phyloP scores from a whole-genome alignment of 2,797 vertebrate genomes.

The Clarias laeviceps region DNA sequence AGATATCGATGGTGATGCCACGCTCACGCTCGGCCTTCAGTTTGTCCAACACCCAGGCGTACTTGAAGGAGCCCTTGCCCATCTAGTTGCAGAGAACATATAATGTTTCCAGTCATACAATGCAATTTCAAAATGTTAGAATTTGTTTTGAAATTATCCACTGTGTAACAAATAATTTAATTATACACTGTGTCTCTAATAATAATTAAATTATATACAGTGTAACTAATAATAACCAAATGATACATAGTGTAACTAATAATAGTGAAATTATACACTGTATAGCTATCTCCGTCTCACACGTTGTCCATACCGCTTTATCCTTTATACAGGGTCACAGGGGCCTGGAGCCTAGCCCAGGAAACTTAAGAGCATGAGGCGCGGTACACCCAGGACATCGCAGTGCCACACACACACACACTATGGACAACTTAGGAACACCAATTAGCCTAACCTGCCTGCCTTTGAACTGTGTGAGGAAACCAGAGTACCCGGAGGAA shows the following conservation, averaged over 20 bases:
- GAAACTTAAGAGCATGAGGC: too few relatives aligned
- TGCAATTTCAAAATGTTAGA: neutral
- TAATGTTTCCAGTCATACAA: neutral
- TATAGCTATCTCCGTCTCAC: neutral
- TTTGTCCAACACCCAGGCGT: slow-evolving; percentile 78
- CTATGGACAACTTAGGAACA: too few relatives aligned
- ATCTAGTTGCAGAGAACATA: slow-evolving; percentile 64
- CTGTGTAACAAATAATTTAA: neutral
- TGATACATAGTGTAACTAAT: neutral
- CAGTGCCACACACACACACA: too few relatives aligned
- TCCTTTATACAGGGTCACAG: too few relatives aligned
- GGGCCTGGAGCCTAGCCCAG: too few relatives aligned
- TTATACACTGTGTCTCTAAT: neutral
- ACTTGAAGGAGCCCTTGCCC: slow-evolving; percentile 79
- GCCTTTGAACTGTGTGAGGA: too few relatives aligned
- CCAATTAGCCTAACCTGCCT: too few relatives aligned
- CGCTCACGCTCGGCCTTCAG: slow-evolving; percentile 82
- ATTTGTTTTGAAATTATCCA: neutral
- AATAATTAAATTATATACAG: neutral
- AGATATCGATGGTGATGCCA: slow-evolving; percentile 83
- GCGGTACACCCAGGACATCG: too few relatives aligned
- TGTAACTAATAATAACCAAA: neutral
- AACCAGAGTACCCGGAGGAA: too few relatives aligned
- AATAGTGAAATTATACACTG: too few relatives aligned
- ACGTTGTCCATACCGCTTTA: too few relatives aligned